Percentiles rank a stretch among this genome's conserved stretches.
These are phyloP conservation scores for Toxotes jaculatrix DNA, from an alignment of 2,113 vertebrate genomes.

Conservation along the genomic window DNA sequence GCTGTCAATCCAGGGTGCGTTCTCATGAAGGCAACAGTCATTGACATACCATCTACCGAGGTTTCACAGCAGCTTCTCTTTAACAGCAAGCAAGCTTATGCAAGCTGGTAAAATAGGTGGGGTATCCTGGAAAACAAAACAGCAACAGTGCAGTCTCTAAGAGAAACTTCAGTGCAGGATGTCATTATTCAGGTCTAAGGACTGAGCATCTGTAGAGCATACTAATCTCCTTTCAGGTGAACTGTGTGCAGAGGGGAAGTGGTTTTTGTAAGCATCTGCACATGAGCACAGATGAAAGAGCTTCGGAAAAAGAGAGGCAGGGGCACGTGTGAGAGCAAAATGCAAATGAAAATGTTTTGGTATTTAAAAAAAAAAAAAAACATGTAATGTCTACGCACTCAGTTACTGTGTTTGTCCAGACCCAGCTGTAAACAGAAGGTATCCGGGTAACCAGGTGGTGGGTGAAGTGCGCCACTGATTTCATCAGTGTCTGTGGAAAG, in stretches of 20 bases:
- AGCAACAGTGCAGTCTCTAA: not conserved
- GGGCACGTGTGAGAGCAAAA: not conserved
- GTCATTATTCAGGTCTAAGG: not conserved
- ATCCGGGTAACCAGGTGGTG: slow-evolving; percentile 50
- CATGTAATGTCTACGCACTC: slow-evolving; percentile 35
- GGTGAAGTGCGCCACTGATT: slow-evolving; percentile 25
- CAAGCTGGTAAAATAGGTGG: slow-evolving; percentile 15
- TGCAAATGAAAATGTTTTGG: slow-evolving; percentile 7
- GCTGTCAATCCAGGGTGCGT: not conserved
- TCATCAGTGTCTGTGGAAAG: slow-evolving; percentile 32
- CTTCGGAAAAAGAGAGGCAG: not conserved
- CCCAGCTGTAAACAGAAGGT: slow-evolving; percentile 49
- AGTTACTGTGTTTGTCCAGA: slow-evolving; percentile 26
- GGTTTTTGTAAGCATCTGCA: slow-evolving; percentile 19
- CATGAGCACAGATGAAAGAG: slow-evolving; percentile 44
- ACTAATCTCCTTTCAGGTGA: slow-evolving; percentile 18
- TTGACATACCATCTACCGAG: not conserved
- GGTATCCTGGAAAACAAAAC: not conserved
- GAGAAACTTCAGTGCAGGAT: not conserved
- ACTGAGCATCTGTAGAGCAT: not conserved
- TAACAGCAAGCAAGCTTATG: slow-evolving; percentile 1
- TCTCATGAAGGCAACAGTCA: slow-evolving; percentile 16
- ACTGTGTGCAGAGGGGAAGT: slow-evolving; percentile 37
- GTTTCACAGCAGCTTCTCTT: not conserved
- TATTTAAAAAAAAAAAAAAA: not conserved